A percentile compares a stretch with the other conserved stretches of the same genome.
These are phyloP conservation scores for Parascotia fuliginaria DNA, from an alignment of 2,888 invertebrate genomes.

Conservation along the genomic window DNA sequence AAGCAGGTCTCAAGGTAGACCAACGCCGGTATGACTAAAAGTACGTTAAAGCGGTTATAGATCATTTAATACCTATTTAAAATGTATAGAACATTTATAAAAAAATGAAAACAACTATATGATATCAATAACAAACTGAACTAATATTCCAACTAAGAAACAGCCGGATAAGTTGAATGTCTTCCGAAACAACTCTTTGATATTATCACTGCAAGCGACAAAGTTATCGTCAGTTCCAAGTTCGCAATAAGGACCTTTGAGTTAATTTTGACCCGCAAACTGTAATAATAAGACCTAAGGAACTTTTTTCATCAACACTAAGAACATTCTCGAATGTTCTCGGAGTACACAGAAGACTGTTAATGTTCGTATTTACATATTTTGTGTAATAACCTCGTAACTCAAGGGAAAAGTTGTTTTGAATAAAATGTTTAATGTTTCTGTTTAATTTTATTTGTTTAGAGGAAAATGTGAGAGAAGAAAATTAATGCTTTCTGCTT, in stretches of 20 bases:
- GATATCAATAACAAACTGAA: not conserved
- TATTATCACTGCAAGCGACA: conserved; percentile 26
- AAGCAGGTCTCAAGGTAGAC: too few species aligned
- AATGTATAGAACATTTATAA: too few species aligned
- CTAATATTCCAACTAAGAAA: conserved; percentile 10
- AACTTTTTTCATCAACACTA: conserved; percentile 45
- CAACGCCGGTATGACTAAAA: too few species aligned
- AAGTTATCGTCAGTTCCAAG: conserved; percentile 36
- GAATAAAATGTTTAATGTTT: conserved; percentile 11
- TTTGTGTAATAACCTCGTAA: conserved; percentile 16
- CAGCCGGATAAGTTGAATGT: conserved; percentile 18
- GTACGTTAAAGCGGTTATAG: too few species aligned
- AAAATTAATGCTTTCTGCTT: not conserved
- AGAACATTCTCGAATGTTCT: conserved; percentile 20
- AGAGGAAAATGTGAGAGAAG: not conserved
- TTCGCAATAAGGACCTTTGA: conserved; percentile 29
- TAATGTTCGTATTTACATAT: conserved; percentile 35
- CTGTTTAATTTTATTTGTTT: conserved; percentile 2
- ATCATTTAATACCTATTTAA: too few species aligned
- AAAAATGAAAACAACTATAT: too few species aligned
- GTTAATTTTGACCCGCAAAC: conserved; percentile 39
- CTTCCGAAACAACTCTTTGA: conserved; percentile 28
- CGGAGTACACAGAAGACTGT: conserved; percentile 31
- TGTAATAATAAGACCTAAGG: conserved; percentile 17
- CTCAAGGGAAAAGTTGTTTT: conserved; percentile 18